Base-by-base conservation (phyloP, 2,113 vertebrate species). In the Kobus ellipsiprymnus region DNA sequence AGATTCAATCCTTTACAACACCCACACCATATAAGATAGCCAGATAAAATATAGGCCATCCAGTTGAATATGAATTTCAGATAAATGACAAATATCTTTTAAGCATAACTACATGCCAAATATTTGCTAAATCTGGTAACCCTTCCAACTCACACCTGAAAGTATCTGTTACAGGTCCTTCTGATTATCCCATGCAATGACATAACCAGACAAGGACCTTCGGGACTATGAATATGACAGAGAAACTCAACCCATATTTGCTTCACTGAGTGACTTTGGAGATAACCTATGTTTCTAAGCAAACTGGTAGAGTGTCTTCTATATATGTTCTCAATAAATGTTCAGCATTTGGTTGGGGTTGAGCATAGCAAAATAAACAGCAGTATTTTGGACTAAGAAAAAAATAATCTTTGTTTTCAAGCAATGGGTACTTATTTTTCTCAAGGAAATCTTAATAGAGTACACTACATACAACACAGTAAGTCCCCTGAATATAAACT, bases 161-260 rank as follows among this genome's bases (percentile, higher is more conserved):
- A 77, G 13, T 50, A 25, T 48, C 67, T 21, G 4, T 40, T 55
- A 10, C 27, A 82, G n/a, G 44, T 36, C 36, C 7, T 40, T 46
- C 8, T 57, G 33, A 78, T 13, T 13, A 11, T 36, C 23, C 14
- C 6, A 30, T 15, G 5, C 12, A 62, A 21, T 29, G 9, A 33
- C 19, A 17, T 30, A 21, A 30, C 36, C 46, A 30, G 40, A 55
- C 25, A 13, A 52, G 46, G 17, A 52, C 9, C 78, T 52, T 81
- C 14, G 8, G 0, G 25, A 52, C 19, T 15, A 2, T 40, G 25
- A 5, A 30, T 0, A 16, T 4, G 2, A n/a, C 21, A 10, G 1
- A 48, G 44, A 40, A 82, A 23, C 29, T 88, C 16, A 30, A 62
- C 7, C 6, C 1, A 1, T 54, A 4, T 55, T 33, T 71, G 14